Conservation (phyloP, 2,888 invertebrate species). For the Apotomis betuletana region DNA sequence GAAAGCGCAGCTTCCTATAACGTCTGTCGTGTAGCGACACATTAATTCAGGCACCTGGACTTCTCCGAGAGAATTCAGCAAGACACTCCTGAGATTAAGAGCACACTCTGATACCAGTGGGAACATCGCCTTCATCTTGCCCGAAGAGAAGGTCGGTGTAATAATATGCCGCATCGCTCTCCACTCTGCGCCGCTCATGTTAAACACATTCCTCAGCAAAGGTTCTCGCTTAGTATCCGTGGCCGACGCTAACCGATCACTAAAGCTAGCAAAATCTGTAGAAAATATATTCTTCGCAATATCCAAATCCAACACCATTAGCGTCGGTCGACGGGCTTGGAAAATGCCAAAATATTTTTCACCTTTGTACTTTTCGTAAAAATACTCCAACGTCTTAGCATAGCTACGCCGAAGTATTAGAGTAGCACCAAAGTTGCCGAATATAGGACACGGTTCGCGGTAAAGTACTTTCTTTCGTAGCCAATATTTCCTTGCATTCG, state of each 20-base stretch:
- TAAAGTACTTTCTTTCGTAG: conserved; percentile 69
- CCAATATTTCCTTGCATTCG: conserved; percentile 77
- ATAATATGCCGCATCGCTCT: conserved; percentile 76
- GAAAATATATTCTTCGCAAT: conserved; percentile 70
- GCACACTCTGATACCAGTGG: conserved; percentile 74
- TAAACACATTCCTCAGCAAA: conserved; percentile 72
- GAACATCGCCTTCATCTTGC: conserved; percentile 81
- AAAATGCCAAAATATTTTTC: conserved; percentile 75
- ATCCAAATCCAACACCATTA: conserved; percentile 72
- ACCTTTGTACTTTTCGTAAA: conserved; percentile 66
- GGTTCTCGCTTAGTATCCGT: conserved; percentile 77
- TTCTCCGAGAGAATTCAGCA: conserved; percentile 57
- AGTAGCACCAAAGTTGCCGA: conserved; percentile 78
- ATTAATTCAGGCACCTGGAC: conserved; percentile 70
- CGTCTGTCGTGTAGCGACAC: conserved; percentile 75
- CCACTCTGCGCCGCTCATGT: conserved; percentile 79
- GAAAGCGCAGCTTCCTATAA: conserved; percentile 78
- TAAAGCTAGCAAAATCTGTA: conserved; percentile 69
- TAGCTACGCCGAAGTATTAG: conserved; percentile 73
- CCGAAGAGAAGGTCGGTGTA: conserved; percentile 77
- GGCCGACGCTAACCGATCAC: conserved; percentile 71
- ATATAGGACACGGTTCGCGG: conserved; percentile 77
- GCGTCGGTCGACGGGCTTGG: conserved; percentile 75
- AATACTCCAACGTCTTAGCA: conserved; percentile 68
- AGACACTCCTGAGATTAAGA: conserved; percentile 60